Base-by-base conservation (phyloP, 2,888 invertebrate species). In the Trissolcus brochymenae region DNA sequence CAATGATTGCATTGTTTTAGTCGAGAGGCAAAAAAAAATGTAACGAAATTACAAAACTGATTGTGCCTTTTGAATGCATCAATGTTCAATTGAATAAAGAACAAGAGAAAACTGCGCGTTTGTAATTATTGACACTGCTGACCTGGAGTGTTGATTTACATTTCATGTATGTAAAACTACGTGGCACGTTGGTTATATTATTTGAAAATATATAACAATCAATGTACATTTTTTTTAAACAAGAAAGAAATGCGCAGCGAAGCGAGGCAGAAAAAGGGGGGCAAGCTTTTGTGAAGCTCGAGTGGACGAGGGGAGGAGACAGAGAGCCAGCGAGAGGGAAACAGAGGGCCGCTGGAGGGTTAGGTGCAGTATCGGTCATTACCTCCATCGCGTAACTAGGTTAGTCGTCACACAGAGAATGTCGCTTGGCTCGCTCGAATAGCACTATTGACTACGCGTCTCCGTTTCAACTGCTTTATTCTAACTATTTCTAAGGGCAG, bases 281-380 rank as follows among this genome's bases (percentile, higher is more conserved):
- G 67, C 64, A 64, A 75, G 75, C 75, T 75, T 75, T 75, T 67
- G 68, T 62, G 16, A 64, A 65, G 75, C 65, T 70, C 68, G 59
- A 64, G 75, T 68, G 68, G 59, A 54, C 68, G 66, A 50, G 55
- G 57, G 40, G 21, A 25, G 49, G 57, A 64, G 56, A 41, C 71
- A 62, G 73, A 54, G 80, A 25, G 78, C 59, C 56, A 59, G 56
- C 19, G 43, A 35, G 57, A 17, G 41, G 41, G 17, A 46, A 57
- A 25, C 41, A 76, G 75, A 68, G 78, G 78, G 82, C 81, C 82
- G 82, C 19, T 41, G 85, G 87, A 85, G 87, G 86, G 87, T 86
- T 87, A 86, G 87, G 86, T 86, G 87, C 85, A 86, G 89, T 89
- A 89, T 89, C 89, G 89, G 89, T 89, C 89, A 89, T 89, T 89